These are phyloP conservation scores for Dolichoris vasculosae DNA, from an alignment of 1,140 invertebrate genomes.

Conservation along the genomic window DNA sequence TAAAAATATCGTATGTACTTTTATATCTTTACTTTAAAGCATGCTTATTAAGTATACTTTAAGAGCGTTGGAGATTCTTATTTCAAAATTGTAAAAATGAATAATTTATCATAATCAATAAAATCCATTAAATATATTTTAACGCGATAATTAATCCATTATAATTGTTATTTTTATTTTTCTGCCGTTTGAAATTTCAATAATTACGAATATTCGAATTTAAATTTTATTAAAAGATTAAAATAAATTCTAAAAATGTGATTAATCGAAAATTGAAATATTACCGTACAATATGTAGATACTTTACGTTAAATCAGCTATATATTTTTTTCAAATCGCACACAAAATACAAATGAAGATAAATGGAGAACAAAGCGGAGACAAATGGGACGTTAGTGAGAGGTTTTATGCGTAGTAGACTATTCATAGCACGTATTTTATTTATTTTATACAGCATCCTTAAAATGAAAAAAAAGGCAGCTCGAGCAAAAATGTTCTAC, in stretches of 20 bases:
- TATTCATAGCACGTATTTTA: slow-evolving; percentile 1
- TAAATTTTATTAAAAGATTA: too few relatives aligned
- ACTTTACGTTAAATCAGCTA: too few relatives aligned
- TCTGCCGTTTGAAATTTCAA: too few relatives aligned
- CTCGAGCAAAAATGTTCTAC: slow-evolving; percentile 42
- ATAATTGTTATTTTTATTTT: too few relatives aligned
- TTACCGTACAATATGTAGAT: neutral
- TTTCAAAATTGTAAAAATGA: neutral
- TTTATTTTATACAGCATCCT: slow-evolving; percentile 8
- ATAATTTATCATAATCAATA: neutral
- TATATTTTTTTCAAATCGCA: neutral
- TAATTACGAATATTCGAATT: too few relatives aligned
- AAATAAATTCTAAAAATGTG: too few relatives aligned
- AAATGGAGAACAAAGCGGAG: slow-evolving; percentile 33
- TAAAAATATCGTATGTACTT: neutral
- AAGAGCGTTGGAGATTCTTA: neutral
- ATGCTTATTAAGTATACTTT: neutral
- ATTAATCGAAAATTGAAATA: neutral
- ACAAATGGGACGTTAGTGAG: slow-evolving; percentile 25
- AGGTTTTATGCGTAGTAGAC: neutral
- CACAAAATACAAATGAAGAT: slow-evolving; percentile 39
- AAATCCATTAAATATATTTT: neutral
- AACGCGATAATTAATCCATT: neutral
- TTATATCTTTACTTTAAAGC: neutral
- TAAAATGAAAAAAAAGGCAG: neutral